These are phyloP conservation scores for Drosophila jambulina DNA, from an alignment of 1,140 invertebrate species.

Conservation along the genomic window DNA sequence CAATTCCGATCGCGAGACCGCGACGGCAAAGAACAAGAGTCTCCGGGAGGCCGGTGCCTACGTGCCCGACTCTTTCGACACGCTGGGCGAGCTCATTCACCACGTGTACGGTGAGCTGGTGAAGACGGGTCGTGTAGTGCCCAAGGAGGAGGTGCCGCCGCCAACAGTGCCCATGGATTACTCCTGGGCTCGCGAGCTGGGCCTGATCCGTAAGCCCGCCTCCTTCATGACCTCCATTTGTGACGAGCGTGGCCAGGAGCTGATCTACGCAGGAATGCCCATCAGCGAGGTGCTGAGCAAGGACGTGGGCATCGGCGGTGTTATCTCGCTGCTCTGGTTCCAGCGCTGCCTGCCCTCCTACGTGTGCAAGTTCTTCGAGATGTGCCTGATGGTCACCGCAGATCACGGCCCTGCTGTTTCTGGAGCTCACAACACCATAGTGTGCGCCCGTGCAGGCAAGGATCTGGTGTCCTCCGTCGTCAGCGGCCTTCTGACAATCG, in stretches of 20 bases:
- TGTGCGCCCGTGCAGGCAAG: conserved; percentile 99
- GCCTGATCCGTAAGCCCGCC: conserved; percentile 98
- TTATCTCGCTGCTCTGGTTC: conserved; percentile 99
- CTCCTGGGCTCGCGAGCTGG: conserved; percentile 98
- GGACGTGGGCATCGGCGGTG: conserved; percentile 98
- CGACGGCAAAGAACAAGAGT: conserved; percentile 95
- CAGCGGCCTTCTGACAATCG: conserved; percentile 98
- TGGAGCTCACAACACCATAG: conserved; percentile 99
- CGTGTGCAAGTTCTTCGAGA: conserved; percentile 99
- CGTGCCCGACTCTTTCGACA: conserved; percentile 97
- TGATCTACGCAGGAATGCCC: conserved; percentile 99
- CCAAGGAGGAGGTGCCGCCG: conserved; percentile 96
- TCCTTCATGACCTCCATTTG: conserved; percentile 99
- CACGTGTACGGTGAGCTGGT: conserved; percentile 93
- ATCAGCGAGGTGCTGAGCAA: conserved; percentile 97
- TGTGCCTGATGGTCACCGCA: conserved; percentile 99
- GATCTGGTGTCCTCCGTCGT: conserved; percentile 99
- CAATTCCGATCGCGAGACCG: conserved; percentile 97
- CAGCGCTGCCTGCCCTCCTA: conserved; percentile 97
- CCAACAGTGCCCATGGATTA: conserved; percentile 99
- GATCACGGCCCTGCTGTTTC: conserved; percentile 99
- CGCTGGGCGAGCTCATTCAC: conserved; percentile 90
- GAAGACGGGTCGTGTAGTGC: conserved; percentile 92
- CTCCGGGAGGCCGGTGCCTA: conserved; percentile 93
- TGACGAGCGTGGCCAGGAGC: conserved; percentile 99